phyloP scores from a whole-genome alignment of 2,113 vertebrate species.

The Macquaria australasica region DNA sequence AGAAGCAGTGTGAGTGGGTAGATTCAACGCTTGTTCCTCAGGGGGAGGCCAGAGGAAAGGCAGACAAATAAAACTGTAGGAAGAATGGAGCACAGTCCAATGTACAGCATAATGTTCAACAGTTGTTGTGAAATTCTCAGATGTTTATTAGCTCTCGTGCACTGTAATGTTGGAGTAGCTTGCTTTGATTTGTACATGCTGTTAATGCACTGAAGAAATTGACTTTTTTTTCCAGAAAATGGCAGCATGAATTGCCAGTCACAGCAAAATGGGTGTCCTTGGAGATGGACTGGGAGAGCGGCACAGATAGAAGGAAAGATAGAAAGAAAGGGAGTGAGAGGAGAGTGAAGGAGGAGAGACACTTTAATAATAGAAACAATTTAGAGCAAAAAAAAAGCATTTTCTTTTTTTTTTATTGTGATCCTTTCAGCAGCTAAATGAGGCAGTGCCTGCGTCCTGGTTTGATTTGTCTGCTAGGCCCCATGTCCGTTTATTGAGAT shows the following conservation, averaged over 20 bases:
- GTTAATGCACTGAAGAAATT: slow-evolving; percentile 40
- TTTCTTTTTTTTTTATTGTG: slow-evolving; percentile 67
- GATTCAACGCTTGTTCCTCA: slow-evolving; percentile 37
- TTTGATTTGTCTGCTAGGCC: slow-evolving; percentile 84
- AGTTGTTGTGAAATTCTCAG: slow-evolving; percentile 44
- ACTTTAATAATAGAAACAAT: slow-evolving; percentile 78
- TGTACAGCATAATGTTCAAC: slow-evolving; percentile 36
- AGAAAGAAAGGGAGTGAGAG: slow-evolving; percentile 34
- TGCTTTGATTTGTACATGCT: slow-evolving; percentile 48
- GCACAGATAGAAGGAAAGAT: slow-evolving; percentile 41
- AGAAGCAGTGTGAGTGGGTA: slow-evolving; percentile 61
- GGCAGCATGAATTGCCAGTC: slow-evolving; percentile 31
- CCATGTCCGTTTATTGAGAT: slow-evolving; percentile 85
- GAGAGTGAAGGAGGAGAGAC: slow-evolving; percentile 54
- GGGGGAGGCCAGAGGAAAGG: slow-evolving; percentile 41
- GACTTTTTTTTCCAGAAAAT: slow-evolving; percentile 39
- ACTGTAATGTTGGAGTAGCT: slow-evolving; percentile 30
- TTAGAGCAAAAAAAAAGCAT: slow-evolving; percentile 58
- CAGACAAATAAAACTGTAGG: slow-evolving; percentile 38
- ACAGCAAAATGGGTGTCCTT: slow-evolving; percentile 49
- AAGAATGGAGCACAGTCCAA: slow-evolving; percentile 42
- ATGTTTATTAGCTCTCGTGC: slow-evolving; percentile 34
- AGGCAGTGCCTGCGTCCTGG: slow-evolving; percentile 75
- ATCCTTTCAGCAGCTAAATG: slow-evolving; percentile 82
- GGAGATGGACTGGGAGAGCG: slow-evolving; percentile 45